Conservation (phyloP, 2,797 vertebrate species). For the Paramormyrops hopkinsi region DNA sequence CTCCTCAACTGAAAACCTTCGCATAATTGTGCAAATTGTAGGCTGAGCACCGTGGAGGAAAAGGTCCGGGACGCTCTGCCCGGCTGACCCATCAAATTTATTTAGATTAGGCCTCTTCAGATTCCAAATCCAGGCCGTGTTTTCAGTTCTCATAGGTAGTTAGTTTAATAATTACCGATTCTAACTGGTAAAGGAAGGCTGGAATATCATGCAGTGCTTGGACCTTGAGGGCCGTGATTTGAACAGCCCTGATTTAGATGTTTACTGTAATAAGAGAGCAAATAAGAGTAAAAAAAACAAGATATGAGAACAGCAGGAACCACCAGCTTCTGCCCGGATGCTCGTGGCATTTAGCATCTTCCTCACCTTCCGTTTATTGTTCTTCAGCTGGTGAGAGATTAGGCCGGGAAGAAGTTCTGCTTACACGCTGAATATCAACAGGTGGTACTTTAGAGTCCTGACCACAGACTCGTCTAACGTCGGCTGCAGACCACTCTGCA, state of each 20-base stretch:
- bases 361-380: neutral
- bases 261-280: neutral
- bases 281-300: neutral
- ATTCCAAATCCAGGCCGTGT: neutral
- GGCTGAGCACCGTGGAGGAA: neutral
- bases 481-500: neutral
- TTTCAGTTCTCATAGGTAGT: neutral
- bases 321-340: neutral
- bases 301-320: neutral
- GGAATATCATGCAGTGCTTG: neutral
- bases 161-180: neutral
- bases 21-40: neutral
- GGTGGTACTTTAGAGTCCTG: neutral
- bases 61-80: neutral
- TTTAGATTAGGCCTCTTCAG: neutral
- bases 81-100: neutral
- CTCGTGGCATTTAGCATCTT: neutral
- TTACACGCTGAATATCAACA: neutral
- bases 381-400: neutral
- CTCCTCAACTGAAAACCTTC: neutral
- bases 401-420: too few species aligned
- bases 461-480: neutral
- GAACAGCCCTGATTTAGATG: neutral
- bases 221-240: neutral
- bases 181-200: neutral